Base-by-base conservation (phyloP, 1,140 invertebrate genomes). In the Limonius californicus region DNA sequence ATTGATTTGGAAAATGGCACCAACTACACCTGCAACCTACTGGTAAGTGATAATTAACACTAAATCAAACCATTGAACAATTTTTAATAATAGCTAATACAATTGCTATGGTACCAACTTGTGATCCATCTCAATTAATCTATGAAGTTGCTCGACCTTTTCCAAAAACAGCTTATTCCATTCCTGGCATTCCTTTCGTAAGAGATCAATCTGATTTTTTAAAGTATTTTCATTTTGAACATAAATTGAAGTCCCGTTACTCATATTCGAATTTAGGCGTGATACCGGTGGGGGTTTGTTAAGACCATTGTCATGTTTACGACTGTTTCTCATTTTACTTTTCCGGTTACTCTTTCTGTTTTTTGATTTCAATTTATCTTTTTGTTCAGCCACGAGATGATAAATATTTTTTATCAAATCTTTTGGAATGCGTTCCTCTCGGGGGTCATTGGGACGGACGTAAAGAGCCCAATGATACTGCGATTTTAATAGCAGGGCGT, bases 361-460 rank as follows among this genome's bases (percentile, higher is more conserved):
- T 78, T 74, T 21, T 78, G 67, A 62, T 78, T 83, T 70, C 77
- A 78, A 60, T 78, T 81, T 59, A 76, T 84, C 82, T 65, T 85
- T 85, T n/a, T 82, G 81, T 54, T 86, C 84, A 0, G 83, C 84
- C 0, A 90, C 89, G 63, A 91, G 77, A 65, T 85, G 84, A 71
- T 90, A 89, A 8, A 90, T 83, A 47, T 83, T 84, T 23, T 84
- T 76, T 66, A 90, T 85, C 16, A 92, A 76, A 39, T 91, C 87
- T 68, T 84, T 85, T 0, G 90, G 89, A 61, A 92, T 81, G 67
- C 87, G 82, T 53, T 83, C 87, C 68, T 92, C 90, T 42, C 89
- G 77, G 0, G 89, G 89, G 77, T 91, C 90, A 70, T 92, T 92
- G 0, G 90, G 90, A 39, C 85, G 79, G 42, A 90, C 84, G 64